Evolutionary conservation across 2,113 vertebrate genomes (phyloP).

Genomic region (Mesembrinibis cayennensis): DNA sequence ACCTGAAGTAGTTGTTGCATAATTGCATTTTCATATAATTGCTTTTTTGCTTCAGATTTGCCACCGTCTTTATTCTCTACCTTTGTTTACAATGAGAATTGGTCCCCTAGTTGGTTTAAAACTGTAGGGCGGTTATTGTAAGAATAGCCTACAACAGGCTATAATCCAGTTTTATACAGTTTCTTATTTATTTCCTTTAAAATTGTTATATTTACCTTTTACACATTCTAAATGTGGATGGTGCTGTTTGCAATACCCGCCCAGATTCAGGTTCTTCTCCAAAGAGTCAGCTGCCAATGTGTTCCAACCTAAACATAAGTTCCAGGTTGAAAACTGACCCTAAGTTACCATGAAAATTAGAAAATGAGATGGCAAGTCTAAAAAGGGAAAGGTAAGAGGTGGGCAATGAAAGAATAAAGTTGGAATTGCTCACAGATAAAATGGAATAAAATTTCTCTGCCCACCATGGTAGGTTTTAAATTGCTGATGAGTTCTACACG

Average conservation of each 20-base stretch:
- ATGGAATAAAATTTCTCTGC: not conserved
- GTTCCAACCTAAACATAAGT: not conserved
- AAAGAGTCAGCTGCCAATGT: not conserved
- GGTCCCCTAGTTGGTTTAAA: not conserved
- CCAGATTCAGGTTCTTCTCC: not conserved
- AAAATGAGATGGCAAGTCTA: not conserved
- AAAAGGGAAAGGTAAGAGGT: not conserved
- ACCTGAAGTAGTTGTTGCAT: not conserved
- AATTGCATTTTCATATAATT: not conserved
- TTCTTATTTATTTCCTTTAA: not conserved
- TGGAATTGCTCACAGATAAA: not conserved
- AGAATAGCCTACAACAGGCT: not conserved
- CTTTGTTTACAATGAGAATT: not conserved
- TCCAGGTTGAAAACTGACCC: not conserved
- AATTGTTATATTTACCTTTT: not conserved
- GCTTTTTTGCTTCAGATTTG: not conserved
- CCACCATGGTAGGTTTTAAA: not conserved
- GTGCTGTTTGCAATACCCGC: not conserved
- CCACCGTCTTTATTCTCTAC: not conserved
- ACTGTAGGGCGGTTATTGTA: not conserved
- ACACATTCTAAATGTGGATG: not conserved
- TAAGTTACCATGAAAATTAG: not conserved
- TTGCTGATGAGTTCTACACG: not conserved
- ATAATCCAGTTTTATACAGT: not conserved
- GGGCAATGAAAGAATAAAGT: not conserved